Evolutionary conservation across 2,888 invertebrate genomes (phyloP), one percentile per base, ranked within the genome.

Genomic region (Hypomecis punctinalis): DNA sequence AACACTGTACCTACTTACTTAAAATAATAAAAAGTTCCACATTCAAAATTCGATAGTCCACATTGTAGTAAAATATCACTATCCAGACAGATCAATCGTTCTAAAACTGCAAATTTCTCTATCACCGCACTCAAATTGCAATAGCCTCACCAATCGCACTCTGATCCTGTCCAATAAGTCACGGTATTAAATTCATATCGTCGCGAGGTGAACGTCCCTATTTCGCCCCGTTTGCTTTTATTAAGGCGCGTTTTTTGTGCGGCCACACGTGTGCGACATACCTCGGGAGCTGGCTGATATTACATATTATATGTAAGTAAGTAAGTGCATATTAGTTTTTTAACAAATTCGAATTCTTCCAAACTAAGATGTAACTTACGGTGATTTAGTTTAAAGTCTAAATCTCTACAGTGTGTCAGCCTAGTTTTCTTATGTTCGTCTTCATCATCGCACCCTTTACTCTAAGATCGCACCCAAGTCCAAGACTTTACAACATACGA

Each of bases 241-340:
- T 89, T 88, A 90, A 90, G 88, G 88, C 86, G 83, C 79, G 85
- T 90, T 91, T 92, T 92, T 92, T 92, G 90, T 89, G 84, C 85
- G 83, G 76, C 70, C 90, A 91, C 92, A 92, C 91, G 91, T 92
- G 92, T 80, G 75, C 68, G 72, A 88, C 92, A 90, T 84, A 85
- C 91, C 86, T 83, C 86, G 83, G 40, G 62, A 56, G 46, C 52
- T 58, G 13, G 64, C 49, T n/a, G 53, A 46, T 55, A 55, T 55
- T 55, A 46, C 55, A 0, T 37, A 37, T 13, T 56, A 46, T 46
- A n/a, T 46, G 11, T 45, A 54, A 6, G 8, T 42, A 23, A 1
- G 5, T 51, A 51, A 5, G 7, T 49, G 11, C 8, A 8, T 39
- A 39, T 39, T 39, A 39, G 6, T 6, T 39, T 39, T 39, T 5